Conservation (phyloP, 2,113 vertebrate species). For the Trogon surrucura region DNA sequence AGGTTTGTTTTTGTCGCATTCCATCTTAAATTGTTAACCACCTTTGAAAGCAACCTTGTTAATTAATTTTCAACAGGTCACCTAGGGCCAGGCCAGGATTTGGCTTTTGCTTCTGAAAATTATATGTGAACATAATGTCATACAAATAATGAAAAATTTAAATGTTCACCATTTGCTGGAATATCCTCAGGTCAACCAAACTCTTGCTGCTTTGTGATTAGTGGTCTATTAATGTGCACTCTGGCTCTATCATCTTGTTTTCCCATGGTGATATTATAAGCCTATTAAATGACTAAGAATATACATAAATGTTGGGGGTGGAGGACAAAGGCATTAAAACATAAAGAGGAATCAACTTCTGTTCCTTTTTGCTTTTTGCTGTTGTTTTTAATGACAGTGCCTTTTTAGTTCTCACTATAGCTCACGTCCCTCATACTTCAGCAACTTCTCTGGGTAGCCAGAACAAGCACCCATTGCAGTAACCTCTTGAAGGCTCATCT, state of each 20-base stretch:
- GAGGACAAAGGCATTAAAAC: slow-evolving; percentile 8
- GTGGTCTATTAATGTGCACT: slow-evolving; percentile 35
- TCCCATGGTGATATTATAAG: slow-evolving; percentile 42
- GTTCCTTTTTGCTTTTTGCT: background rate
- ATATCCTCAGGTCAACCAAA: slow-evolving; percentile 48
- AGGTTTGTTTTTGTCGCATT: slow-evolving; percentile 23
- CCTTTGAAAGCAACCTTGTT: background rate
- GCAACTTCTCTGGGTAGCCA: background rate
- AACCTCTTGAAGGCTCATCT: background rate
- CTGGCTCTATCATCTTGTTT: slow-evolving; percentile 4
- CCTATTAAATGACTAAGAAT: slow-evolving; percentile 36
- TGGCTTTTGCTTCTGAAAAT: slow-evolving; percentile 32
- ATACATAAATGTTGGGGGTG: background rate
- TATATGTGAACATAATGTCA: background rate
- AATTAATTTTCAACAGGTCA: slow-evolving; percentile 41
- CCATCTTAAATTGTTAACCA: background rate
- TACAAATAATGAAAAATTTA: slow-evolving; percentile 29
- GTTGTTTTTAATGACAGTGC: background rate
- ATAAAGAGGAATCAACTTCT: background rate
- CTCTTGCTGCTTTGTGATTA: slow-evolving; percentile 43
- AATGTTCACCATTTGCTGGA: slow-evolving; percentile 27
- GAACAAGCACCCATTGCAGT: background rate
- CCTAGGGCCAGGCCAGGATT: background rate
- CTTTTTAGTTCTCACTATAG: background rate
- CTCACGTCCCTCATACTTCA: background rate